Evolutionary conservation across 2,797 vertebrate species (phyloP).

Genomic region (Pterois miles): DNA sequence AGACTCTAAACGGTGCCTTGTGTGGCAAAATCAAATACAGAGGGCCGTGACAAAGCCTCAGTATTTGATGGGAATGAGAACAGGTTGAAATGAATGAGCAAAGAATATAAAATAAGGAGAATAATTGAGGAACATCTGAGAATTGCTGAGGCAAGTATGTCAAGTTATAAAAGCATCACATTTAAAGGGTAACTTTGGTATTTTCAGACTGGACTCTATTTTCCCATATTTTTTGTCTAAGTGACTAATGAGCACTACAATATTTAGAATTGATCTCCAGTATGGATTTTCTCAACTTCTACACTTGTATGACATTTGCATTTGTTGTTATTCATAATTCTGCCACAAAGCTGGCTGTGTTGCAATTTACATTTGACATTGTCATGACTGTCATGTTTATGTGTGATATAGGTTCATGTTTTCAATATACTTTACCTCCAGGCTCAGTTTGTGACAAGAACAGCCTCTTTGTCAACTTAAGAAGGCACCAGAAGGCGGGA

Average conservation of each 20-base stretch:
- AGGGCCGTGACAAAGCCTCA: fast-evolving
- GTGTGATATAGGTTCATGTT: constrained; percentile 18
- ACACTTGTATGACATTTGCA: not conserved
- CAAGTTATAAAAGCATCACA: not conserved
- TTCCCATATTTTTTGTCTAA: not conserved
- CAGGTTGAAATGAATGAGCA: not conserved
- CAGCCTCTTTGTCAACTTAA: constrained; percentile 67
- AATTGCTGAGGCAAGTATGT: not conserved
- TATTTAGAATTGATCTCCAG: fast-evolving
- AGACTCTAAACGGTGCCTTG: fast-evolving
- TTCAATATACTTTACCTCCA: constrained; percentile 23
- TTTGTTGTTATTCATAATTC: not conserved
- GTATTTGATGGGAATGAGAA: not conserved
- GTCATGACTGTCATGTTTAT: constrained; percentile 2
- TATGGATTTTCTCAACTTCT: not conserved
- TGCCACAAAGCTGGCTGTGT: not conserved
- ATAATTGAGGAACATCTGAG: not conserved
- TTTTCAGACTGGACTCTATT: not conserved
- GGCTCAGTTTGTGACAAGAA: constrained; percentile 62
- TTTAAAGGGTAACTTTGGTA: not conserved
- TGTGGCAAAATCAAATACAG: not conserved
- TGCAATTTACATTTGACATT: not conserved
- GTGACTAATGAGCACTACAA: not conserved
- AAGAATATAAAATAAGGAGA: not conserved
- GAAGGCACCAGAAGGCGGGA: constrained; percentile 64